Evolutionary conservation across 2,113 vertebrate genomes (phyloP), one percentile per base, ranked within the genome.

Genomic region (Isichthys henryi): DNA sequence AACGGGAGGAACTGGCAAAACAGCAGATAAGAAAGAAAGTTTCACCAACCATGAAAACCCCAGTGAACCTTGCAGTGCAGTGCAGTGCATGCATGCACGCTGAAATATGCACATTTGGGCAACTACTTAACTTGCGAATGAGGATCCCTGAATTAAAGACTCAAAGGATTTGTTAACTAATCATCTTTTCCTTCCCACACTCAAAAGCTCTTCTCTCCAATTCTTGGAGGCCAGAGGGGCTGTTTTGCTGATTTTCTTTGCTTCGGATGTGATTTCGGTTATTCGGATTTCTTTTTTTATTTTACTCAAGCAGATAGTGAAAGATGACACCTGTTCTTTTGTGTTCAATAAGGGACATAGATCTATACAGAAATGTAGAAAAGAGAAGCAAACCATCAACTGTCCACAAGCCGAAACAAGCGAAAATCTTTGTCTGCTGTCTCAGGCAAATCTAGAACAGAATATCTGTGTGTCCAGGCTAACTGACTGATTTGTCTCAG

Each of bases 71-170:
- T 7, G 39, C 11, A 7, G 83, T 39, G 39, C 39, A 39, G n/a
- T 39, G 39, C 35, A 39, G 35, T 62, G 88, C 92, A 91, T 91
- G 80, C 89, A 90, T 89, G 90, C 27, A 77, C 0, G 17, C 39
- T 46, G 8, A 84, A 77, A 39, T 77, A 39, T 19, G 70, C 5
- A 77, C 11, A 43, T 43, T 80, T 15, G 13, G 3, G 3, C 74
- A 19, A 43, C 11, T 43, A 43, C 62, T 27, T 13, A 70, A 31
- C 4, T 15, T 80, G 74, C 43, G 31, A 43, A 43, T 1, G 35
- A 80, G 5, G 5, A 17, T 35, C 74, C 15, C 13, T 31, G 19
- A 80, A 80, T 80, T n/a, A 80, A 43, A 80, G 35, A 80, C 5
- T 80, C 35, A 39, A 43, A 39, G 5, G 31, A 35, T 43, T 0